Evolutionary conservation across 2,797 vertebrate species (phyloP).

Genomic region (Coracias cyanogaster): DNA sequence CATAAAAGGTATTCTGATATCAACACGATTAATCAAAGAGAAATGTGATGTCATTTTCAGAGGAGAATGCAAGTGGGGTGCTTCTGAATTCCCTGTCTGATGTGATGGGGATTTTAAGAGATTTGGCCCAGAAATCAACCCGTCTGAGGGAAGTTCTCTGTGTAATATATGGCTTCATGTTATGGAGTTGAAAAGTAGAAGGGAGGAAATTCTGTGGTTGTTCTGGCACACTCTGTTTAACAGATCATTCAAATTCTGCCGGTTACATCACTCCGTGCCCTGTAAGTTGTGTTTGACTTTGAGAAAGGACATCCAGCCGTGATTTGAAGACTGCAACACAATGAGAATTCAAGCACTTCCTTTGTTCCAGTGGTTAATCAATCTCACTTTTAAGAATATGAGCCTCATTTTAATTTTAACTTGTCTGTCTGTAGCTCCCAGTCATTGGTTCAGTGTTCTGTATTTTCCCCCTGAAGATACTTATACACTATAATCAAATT

Average conservation of each 20-base stretch:
- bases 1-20: neutral
- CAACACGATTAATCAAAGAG: neutral
- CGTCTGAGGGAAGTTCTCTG: neutral
- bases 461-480: constrained; percentile 65
- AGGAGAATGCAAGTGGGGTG: neutral
- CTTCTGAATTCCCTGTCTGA: neutral
- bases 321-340: constrained; percentile 3
- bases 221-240: neutral
- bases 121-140: neutral
- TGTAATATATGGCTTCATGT: neutral
- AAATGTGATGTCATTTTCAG: neutral
- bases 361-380: constrained; percentile 66
- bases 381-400: constrained; percentile 60
- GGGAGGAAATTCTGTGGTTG: neutral
- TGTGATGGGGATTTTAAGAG: neutral
- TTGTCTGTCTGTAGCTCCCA: constrained; percentile 33
- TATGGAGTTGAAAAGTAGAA: neutral
- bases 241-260: neutral
- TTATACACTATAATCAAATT: constrained; percentile 52
- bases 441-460: constrained; percentile 32
- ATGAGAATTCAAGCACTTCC: constrained; percentile 30
- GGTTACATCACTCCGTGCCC: neutral
- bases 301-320: constrained; percentile 30
- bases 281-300: constrained; percentile 45
- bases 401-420: constrained; percentile 67